phyloP scores from a whole-genome alignment of 2,113 vertebrate species.

The Carettochelys insculpta region DNA sequence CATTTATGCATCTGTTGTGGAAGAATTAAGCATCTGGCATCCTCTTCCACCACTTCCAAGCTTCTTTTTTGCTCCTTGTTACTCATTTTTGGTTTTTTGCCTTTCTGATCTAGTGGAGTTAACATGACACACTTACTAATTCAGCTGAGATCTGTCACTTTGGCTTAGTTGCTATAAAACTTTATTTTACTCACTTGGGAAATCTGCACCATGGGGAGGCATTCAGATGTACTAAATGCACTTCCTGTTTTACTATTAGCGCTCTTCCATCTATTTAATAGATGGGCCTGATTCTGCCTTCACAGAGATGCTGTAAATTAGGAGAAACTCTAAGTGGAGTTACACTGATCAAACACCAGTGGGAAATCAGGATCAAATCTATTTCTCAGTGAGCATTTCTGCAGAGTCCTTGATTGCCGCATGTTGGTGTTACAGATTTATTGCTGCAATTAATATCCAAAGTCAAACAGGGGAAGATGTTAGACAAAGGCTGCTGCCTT shows the following conservation, averaged over 20 bases:
- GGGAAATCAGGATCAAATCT: neutral
- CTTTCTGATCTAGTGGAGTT: neutral
- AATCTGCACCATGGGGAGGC: neutral
- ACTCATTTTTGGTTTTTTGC: neutral
- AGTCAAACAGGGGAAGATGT: neutral
- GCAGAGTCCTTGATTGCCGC: neutral
- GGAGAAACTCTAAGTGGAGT: neutral
- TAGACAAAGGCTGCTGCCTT: accelerated
- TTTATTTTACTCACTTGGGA: neutral
- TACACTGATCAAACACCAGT: neutral
- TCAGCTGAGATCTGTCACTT: accelerated
- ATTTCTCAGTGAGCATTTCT: neutral
- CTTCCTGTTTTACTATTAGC: neutral
- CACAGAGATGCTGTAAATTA: neutral
- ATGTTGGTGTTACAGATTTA: neutral
- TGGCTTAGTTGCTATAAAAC: neutral
- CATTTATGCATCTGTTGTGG: neutral
- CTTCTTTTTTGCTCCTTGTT: neutral
- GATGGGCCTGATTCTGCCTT: neutral
- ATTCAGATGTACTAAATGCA: neutral
- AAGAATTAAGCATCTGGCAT: neutral
- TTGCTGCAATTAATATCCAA: neutral
- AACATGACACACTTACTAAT: neutral
- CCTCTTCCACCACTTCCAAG: neutral
- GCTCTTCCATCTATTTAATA: neutral